These are phyloP conservation scores for Drosophila sturtevanti DNA, from an alignment of 1,140 invertebrate genomes.

Conservation along the genomic window DNA sequence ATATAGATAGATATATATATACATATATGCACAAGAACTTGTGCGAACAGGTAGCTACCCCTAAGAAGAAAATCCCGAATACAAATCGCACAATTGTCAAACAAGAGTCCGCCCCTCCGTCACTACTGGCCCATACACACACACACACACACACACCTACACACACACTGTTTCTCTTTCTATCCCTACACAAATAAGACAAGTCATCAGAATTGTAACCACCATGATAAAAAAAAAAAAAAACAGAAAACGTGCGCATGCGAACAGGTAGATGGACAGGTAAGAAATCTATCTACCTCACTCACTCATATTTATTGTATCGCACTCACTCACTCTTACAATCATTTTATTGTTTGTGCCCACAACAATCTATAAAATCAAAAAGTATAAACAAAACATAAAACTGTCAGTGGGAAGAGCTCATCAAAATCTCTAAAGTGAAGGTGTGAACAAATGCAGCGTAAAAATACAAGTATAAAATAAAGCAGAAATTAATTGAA, in stretches of 20 bases:
- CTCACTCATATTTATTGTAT: neutral
- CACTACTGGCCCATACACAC: constrained; percentile 6
- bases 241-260: constrained; percentile 52
- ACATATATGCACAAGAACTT: neutral
- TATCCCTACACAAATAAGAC: constrained; percentile 9
- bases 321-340: constrained; percentile 8
- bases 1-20: too few species aligned
- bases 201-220: constrained; percentile 22
- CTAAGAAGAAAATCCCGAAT: constrained; percentile 5
- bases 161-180: constrained; percentile 14
- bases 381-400: constrained; percentile 81
- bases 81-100: constrained; percentile 8
- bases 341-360: neutral
- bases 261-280: constrained; percentile 51
- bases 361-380: constrained; percentile 29
- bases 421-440: constrained; percentile 66
- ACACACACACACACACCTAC: neutral
- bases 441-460: constrained; percentile 68
- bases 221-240: neutral
- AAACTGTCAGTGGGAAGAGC: constrained; percentile 80
- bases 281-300: neutral
- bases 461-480: neutral
- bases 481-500: constrained; percentile 44
- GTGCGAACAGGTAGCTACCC: constrained; percentile 16
- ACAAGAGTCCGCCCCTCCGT: constrained; percentile 24